Base-by-base conservation (phyloP, 2,797 vertebrate species). In the Novumbra hubbsi region DNA sequence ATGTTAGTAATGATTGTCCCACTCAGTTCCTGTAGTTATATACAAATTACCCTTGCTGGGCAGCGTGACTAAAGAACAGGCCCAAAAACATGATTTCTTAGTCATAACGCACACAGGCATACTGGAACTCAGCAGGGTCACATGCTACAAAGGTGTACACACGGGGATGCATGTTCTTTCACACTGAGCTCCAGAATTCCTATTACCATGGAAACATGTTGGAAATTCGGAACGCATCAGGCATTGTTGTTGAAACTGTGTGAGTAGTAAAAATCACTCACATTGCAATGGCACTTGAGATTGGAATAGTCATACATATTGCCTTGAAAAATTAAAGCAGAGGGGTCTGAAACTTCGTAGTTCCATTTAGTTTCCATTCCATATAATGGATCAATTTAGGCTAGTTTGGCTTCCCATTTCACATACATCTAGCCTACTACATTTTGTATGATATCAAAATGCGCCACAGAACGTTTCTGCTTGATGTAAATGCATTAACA, bases 151-250 rank as follows among this genome's bases (percentile, higher is more conserved):
- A 38, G 38, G 28, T 55, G 15, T 17, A 14, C n/a, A 74, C 21
- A 34, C 21, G 14, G 1, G 30, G 11, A 62, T 74, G 76, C 62
- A 57, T 72, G 71, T 67, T 65, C 62, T 69, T 67, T 27, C 49
- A 24, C 21, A 73, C 76, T 49, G 14, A 27, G 71, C 83, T 77
- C 76, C 52, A 27, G 71, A 78, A 78, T 55, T 52, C 55, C 16
- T 9, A 86, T 82, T 63, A 72, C 77, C 81, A 84, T 85, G 83
- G 83, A 82, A 87, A 87, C 83, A 76, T 83, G 78, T 80, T 81
- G 76, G 83, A 71, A 82, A 67, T 79, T 75, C 64, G 78, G 32
- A 38, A 67, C 15, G 67, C 65, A 85, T 82, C 77, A 69, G 63
- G 68, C 69, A 63, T 76, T 30, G 48, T 79, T 78, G 74, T 76